These are phyloP conservation scores for Mus pahari DNA, from an alignment of 2,113 vertebrate genomes.

Conservation along the genomic window DNA sequence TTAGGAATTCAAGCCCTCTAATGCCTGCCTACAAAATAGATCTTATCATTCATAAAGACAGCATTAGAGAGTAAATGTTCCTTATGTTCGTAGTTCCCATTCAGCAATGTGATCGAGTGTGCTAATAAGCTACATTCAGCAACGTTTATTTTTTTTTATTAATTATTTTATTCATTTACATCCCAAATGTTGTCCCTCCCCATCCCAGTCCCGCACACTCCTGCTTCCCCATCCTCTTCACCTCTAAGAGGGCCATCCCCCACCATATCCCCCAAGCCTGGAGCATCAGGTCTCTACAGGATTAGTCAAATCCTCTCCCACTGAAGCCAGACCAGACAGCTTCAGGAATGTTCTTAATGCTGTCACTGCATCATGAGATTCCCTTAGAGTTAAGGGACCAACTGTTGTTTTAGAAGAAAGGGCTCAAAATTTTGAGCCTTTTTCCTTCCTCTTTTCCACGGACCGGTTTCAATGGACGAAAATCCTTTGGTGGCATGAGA, in stretches of 20 bases:
- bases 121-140: background rate
- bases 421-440: background rate
- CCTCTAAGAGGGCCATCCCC: too few relatives aligned
- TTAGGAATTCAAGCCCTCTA: constrained; percentile 16
- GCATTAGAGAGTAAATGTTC: background rate
- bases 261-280: too few relatives aligned
- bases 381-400: background rate
- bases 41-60: background rate
- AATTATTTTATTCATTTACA: too few relatives aligned
- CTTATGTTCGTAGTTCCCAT: background rate
- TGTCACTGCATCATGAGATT: background rate
- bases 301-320: too few relatives aligned
- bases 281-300: too few relatives aligned
- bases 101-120: background rate
- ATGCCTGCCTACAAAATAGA: background rate
- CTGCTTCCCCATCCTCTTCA: too few relatives aligned
- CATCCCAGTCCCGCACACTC: too few relatives aligned
- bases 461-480: background rate
- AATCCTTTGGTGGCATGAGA: background rate
- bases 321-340: too few relatives aligned
- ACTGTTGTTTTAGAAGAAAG: background rate
- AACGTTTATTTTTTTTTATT: background rate
- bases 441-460: background rate
- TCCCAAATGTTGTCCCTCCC: too few relatives aligned
- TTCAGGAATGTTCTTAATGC: background rate